A percentile compares a stretch with the other conserved stretches of the same genome.
Conservation (phyloP, 2,888 invertebrate genomes). For the Myopa testacea region DNA sequence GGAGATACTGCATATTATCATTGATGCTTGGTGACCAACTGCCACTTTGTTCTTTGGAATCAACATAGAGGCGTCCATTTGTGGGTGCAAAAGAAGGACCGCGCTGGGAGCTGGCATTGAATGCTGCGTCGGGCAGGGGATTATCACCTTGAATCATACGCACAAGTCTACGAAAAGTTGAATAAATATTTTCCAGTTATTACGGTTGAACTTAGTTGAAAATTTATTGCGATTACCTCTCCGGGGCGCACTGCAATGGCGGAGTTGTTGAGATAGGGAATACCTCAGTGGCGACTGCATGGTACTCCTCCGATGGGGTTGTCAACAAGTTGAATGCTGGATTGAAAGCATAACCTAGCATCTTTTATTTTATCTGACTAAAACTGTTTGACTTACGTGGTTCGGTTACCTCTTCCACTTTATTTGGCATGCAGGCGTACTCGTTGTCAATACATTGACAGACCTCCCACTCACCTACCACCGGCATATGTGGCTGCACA, state of each 20-base stretch:
- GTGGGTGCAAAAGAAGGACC: conserved; percentile 71
- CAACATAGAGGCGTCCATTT: conserved; percentile 70
- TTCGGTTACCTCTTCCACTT: conserved; percentile 44
- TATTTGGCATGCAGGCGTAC: conserved; percentile 72
- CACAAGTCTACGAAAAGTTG: conserved; percentile 53
- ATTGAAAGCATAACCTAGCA: background rate
- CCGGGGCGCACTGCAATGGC: conserved; percentile 67
- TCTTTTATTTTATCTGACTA: background rate
- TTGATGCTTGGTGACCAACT: conserved; percentile 78
- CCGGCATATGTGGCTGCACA: conserved; percentile 79
- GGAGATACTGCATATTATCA: conserved; percentile 77
- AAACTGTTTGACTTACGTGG: conserved; percentile 46
- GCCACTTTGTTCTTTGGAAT: conserved; percentile 64
- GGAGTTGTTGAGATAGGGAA: conserved; percentile 66
- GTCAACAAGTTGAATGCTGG: background rate
- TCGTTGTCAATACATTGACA: conserved; percentile 87
- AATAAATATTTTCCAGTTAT: background rate
- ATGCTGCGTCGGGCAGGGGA: conserved; percentile 70
- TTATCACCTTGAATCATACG: conserved; percentile 69
- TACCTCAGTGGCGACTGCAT: conserved; percentile 39
- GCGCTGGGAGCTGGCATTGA: conserved; percentile 73
- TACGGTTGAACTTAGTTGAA: background rate
- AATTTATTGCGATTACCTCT: conserved; percentile 60
- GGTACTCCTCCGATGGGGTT: background rate
- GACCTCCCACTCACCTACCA: conserved; percentile 72